Evolutionary conservation across 2,797 vertebrate genomes (phyloP), one percentile per base, ranked within the genome.

Genomic region (Platalea minor): DNA sequence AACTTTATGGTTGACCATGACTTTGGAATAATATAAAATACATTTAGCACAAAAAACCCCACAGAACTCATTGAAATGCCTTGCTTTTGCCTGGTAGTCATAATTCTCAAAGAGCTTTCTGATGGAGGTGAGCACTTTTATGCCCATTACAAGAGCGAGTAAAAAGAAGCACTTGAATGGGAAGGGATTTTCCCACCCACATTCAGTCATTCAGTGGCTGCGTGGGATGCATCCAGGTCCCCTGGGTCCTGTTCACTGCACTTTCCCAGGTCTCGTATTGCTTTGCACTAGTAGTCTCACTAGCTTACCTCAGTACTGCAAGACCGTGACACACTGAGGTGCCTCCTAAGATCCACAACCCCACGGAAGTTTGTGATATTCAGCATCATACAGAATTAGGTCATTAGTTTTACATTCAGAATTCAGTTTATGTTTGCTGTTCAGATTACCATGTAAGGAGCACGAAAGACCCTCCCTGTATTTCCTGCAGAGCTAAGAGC

Each of bases 311-410:
- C 54, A 46, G 31, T 5, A 37, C 59, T 76, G 16, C 46, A 51
- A 64, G 43, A 46, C 26, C 0, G 0, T 63, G 43, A 54, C 51
- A 50, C 25, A 29, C 3, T 8, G 31, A 73, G 19, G 8, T 61
- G 31, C 21, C 39, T 69, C n/a, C 31, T 19, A n/a, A 64, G n/a
- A 67, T 26, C 35, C 35, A 63, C 70, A 82, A 25, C 18, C 24
- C 17, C n/a, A 43, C 1, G 1, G 24, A 46, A 73, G 24, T 50
- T 28, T 61, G 37, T 54, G 28, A 25, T 50, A 56, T 11, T 45
- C 37, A 61, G 28, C 6, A 11, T 54, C 35, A 51, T 3, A 31
- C 2, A 68, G 59, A 75, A 82, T 48, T 10, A 51, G 46, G 9
- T 35, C 4, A 24, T 79, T 60, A 48, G 14, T 29, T 79, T 80